A percentile compares a stretch with the other conserved stretches of the same genome.
These are phyloP conservation scores for Pheosia tremula DNA, from an alignment of 2,888 invertebrate genomes.

Conservation along the genomic window DNA sequence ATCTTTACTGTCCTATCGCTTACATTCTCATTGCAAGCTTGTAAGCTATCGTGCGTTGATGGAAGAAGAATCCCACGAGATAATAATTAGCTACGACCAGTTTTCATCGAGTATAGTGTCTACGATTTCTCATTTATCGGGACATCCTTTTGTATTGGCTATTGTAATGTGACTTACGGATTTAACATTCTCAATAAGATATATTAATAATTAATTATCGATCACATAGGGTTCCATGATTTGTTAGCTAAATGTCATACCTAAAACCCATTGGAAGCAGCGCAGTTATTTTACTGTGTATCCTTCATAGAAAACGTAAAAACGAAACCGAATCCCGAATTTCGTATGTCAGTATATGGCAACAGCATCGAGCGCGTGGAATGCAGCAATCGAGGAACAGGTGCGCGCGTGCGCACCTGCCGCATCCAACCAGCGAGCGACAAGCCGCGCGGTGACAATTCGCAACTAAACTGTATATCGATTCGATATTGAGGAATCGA, in stretches of 20 bases:
- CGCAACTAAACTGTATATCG: slow-evolving; percentile 38
- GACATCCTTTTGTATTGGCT: not conserved
- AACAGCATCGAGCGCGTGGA: slow-evolving; percentile 39
- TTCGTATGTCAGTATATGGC: not conserved
- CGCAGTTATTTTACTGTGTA: no score
- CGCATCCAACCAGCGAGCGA: slow-evolving; percentile 24
- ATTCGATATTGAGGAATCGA: slow-evolving; percentile 19
- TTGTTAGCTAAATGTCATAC: not conserved
- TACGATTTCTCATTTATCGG: not conserved
- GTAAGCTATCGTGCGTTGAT: slow-evolving; percentile 43
- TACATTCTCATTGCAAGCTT: slow-evolving; percentile 24
- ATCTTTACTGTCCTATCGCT: slow-evolving; percentile 11
- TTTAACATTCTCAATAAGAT: no score
- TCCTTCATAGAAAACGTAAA: not conserved
- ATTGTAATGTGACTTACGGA: not conserved
- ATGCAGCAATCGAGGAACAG: slow-evolving; percentile 71
- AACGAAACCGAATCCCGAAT: not conserved
- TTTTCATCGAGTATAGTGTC: not conserved
- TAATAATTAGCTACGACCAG: slow-evolving; percentile 40
- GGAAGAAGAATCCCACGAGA: slow-evolving; percentile 57
- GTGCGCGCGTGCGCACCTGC: slow-evolving; percentile 73
- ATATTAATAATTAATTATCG: not conserved
- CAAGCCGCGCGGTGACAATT: slow-evolving; percentile 40
- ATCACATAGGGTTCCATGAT: not conserved
- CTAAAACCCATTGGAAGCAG: no score